Evolutionary conservation across 2,888 invertebrate genomes (phyloP).

Genomic region (Clitarchus hookeri): DNA sequence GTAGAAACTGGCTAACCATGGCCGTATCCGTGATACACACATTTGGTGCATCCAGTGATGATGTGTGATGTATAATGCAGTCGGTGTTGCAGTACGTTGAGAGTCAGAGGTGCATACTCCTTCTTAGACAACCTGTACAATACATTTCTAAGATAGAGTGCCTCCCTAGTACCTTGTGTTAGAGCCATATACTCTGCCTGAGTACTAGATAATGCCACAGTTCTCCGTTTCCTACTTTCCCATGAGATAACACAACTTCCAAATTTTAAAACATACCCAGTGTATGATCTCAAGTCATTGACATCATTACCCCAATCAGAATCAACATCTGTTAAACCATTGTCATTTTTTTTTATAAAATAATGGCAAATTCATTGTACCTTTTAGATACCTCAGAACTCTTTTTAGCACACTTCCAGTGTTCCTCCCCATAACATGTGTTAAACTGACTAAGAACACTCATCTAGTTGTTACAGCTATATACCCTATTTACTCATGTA

Average conservation of each 20-base stretch:
- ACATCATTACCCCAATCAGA: conserved; percentile 9
- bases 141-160: background rate
- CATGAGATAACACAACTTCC: background rate
- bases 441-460: conserved; percentile 11
- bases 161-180: background rate
- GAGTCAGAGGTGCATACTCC: background rate
- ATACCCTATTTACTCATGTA: too few species aligned
- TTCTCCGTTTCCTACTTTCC: too few species aligned
- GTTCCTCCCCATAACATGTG: background rate
- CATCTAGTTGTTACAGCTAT: conserved; percentile 11
- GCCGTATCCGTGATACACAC: too few species aligned
- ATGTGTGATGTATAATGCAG: too few species aligned
- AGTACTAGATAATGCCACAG: conserved; percentile 16
- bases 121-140: background rate
- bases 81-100: too few species aligned
- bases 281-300: background rate
- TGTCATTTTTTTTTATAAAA: background rate
- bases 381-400: conserved; percentile 17
- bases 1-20: too few species aligned
- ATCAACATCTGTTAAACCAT: conserved; percentile 5
- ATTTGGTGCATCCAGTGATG: too few species aligned
- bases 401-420: conserved; percentile 12
- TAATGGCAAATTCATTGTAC: background rate
- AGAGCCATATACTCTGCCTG: conserved; percentile 19
- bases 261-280: conserved; percentile 19